These are phyloP conservation scores for Micromys minutus DNA, from an alignment of 2,113 vertebrate species.

Conservation along the genomic window DNA sequence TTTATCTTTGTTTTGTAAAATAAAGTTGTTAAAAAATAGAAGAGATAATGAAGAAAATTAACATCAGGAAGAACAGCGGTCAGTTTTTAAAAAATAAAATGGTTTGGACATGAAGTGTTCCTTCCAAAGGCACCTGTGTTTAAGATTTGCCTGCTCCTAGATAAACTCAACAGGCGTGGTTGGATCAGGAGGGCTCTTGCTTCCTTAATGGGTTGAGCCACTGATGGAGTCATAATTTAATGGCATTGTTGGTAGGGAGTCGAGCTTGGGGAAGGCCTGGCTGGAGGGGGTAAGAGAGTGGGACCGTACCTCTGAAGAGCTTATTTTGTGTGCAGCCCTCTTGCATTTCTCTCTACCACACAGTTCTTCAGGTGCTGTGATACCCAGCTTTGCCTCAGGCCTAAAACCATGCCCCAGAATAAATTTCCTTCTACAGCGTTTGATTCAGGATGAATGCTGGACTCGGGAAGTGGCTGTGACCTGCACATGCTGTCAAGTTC, in stretches of 20 bases:
- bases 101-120: neutral
- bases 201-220: neutral
- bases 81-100: neutral
- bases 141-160: neutral
- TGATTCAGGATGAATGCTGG: neutral
- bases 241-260: neutral
- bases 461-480: neutral
- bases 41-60: neutral
- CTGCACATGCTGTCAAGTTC: neutral
- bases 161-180: neutral
- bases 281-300: too few species aligned
- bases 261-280: neutral
- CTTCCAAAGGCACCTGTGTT: neutral
- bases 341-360: neutral
- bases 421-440: neutral
- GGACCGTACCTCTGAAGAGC: too few species aligned
- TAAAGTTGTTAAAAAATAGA: too few species aligned
- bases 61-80: neutral
- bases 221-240: neutral
- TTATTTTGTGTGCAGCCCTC: neutral
- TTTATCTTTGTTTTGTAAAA: too few species aligned
- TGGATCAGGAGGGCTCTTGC: neutral
- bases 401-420: neutral
- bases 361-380: neutral
- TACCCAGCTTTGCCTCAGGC: neutral